phyloP scores from a whole-genome alignment of 2,888 invertebrate genomes.

The Drosophila rellima region DNA sequence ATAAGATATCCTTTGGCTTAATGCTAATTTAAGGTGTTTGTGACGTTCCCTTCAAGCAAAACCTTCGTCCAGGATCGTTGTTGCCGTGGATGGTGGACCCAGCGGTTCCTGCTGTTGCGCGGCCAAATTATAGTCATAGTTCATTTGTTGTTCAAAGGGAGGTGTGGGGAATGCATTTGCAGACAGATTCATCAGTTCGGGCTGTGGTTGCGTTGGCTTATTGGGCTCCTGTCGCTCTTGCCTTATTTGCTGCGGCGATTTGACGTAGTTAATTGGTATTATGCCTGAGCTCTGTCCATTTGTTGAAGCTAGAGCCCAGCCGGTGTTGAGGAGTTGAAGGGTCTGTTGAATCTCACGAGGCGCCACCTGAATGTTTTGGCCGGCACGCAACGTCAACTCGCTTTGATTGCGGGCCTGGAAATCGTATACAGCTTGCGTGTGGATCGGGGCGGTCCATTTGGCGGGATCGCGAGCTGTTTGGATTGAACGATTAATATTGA shows the following conservation, averaged over 20 bases:
- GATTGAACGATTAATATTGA: constrained; percentile 12
- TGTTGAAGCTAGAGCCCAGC: constrained; percentile 89
- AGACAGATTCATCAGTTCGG: constrained; percentile 75
- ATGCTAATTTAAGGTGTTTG: constrained; percentile 11
- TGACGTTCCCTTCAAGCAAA: constrained; percentile 45
- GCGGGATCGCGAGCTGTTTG: constrained; percentile 88
- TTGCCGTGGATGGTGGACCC: constrained; percentile 68
- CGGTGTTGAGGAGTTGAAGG: constrained; percentile 88
- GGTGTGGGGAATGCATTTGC: constrained; percentile 72
- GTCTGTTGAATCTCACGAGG: constrained; percentile 93
- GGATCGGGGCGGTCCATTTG: constrained; percentile 90
- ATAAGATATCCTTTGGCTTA: constrained; percentile 44
- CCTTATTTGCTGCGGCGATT: constrained; percentile 81
- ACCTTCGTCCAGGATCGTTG: constrained; percentile 50
- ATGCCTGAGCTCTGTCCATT: constrained; percentile 88
- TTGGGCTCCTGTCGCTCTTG: constrained; percentile 60
- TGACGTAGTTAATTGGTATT: constrained; percentile 88
- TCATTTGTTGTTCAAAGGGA: constrained; percentile 71
- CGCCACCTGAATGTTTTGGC: constrained; percentile 93
- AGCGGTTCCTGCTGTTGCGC: constrained; percentile 70
- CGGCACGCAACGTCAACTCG: constrained; percentile 92
- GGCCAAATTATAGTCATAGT: constrained; percentile 56
- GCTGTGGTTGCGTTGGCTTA: constrained; percentile 51
- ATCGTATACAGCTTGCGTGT: constrained; percentile 90
- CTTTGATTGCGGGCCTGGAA: constrained; percentile 90